These are phyloP conservation scores for Chrysoperla carnea DNA, from an alignment of 1,140 invertebrate genomes.

Conservation along the genomic window DNA sequence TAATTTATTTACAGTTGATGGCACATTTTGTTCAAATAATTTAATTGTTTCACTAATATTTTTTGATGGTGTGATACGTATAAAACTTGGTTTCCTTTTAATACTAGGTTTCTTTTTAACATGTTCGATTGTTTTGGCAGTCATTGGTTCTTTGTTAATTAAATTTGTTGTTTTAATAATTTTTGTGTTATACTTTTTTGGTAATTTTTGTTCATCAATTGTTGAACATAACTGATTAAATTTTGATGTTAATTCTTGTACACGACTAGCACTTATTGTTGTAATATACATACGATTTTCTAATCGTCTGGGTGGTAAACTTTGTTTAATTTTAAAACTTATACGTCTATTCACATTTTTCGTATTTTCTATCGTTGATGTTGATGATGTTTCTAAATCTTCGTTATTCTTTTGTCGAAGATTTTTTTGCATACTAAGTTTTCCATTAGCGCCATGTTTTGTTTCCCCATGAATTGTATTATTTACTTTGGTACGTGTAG, in stretches of 20 bases:
- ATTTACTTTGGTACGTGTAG: too few relatives aligned
- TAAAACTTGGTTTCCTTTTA: slow-evolving; percentile 1
- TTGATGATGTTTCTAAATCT: too few relatives aligned
- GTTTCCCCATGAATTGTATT: too few relatives aligned
- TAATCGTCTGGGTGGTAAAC: slow-evolving; percentile 1
- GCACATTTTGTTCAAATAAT: too few relatives aligned
- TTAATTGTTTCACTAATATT: too few relatives aligned
- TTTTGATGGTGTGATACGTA: neutral
- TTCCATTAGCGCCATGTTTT: too few relatives aligned
- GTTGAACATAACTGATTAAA: slow-evolving; percentile 30
- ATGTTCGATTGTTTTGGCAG: neutral
- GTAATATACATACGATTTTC: slow-evolving; percentile 14
- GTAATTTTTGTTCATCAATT: slow-evolving; percentile 11
- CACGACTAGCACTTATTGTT: slow-evolving; percentile 27
- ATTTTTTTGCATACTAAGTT: too few relatives aligned
- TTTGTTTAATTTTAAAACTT: too few relatives aligned
- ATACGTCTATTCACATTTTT: too few relatives aligned
- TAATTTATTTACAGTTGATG: too few relatives aligned
- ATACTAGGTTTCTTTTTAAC: slow-evolving; percentile 1
- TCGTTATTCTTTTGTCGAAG: too few relatives aligned
- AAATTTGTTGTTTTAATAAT: slow-evolving; percentile 9
- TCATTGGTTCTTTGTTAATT: neutral
- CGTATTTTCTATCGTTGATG: too few relatives aligned
- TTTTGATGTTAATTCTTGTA: slow-evolving; percentile 32
- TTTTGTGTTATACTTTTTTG: slow-evolving; percentile 6